Evolutionary conservation across 2,113 vertebrate species (phyloP), one percentile per base, ranked within the genome.

Genomic region (Meleagris gallopavo): DNA sequence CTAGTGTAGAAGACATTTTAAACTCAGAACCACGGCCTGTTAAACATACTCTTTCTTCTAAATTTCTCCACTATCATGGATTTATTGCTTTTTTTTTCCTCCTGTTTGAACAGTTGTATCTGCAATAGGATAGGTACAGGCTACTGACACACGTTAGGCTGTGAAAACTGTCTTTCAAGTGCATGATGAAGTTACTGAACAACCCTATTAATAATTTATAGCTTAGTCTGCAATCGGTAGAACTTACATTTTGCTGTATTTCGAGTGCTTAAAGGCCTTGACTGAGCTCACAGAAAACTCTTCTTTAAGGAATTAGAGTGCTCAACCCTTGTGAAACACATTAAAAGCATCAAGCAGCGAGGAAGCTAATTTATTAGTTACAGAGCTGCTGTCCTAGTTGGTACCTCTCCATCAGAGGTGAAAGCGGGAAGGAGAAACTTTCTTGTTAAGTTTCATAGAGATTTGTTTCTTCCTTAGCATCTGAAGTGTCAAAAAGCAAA

Each of bases 81-180:
- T 86, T 73, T 46, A 34, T 65, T 71, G 2, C 0, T 46, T 61
- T 60, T 60, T 38, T 61, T 38, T 79, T 10, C 45, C 72, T 94
- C 72, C 41, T 73, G 19, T 73, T 84, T 54, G 64, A 91, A 80
- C 12, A 64, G 15, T 19, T 74, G 25, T 41, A 64, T 64, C 25
- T 43, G 34, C 50, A 66, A 48, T 30, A 77, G 34, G 41, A 76
- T 85, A 89, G 54, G 48, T 87, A 66, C 19, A 66, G 71, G 46
- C 62, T 89, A 52, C 75, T 77, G 45, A 77, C 72, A 89, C 32
- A 61, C 13, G 50, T 52, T 24, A 61, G n/a, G 11, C 76, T 86
- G 69, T 62, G 85, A 83, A 81, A 94, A 77, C 55, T 91, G 40
- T 30, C 24, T 91, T 91, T 67, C 50, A 34, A 88, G 79, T 54